Evolutionary conservation across 2,797 vertebrate genomes (phyloP).

Genomic region (Cossypha heuglini): DNA sequence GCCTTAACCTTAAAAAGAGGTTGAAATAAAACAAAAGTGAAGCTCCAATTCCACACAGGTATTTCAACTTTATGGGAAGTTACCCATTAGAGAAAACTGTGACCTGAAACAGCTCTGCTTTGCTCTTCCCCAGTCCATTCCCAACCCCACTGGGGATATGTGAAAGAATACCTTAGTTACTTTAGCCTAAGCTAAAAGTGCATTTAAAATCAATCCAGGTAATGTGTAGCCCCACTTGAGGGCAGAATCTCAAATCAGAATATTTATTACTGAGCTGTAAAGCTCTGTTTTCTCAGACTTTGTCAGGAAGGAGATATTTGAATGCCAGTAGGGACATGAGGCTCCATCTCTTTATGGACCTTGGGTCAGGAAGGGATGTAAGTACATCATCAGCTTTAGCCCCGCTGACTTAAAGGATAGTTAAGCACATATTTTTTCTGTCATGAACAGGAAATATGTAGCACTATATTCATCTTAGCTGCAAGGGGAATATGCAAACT

Average conservation of each 20-base stretch:
- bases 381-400: background rate
- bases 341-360: background rate
- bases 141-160: background rate
- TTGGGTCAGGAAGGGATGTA: background rate
- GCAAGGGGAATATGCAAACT: background rate
- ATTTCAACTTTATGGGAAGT: background rate
- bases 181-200: background rate
- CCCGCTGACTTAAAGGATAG: background rate
- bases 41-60: background rate
- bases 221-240: background rate
- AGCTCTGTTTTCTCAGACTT: conserved; percentile 3
- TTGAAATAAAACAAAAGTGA: background rate
- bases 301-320: background rate
- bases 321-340: background rate
- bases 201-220: conserved; percentile 27
- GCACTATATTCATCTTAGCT: background rate
- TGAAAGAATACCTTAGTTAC: background rate
- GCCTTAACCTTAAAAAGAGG: background rate
- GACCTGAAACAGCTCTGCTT: background rate
- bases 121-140: background rate
- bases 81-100: background rate
- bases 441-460: background rate
- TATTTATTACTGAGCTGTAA: conserved; percentile 24
- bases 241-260: conserved; percentile 1
- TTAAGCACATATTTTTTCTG: conserved; percentile 16